Evolutionary conservation across 2,113 vertebrate genomes (phyloP).

Genomic region (Ophthalmolycus amberensis): DNA sequence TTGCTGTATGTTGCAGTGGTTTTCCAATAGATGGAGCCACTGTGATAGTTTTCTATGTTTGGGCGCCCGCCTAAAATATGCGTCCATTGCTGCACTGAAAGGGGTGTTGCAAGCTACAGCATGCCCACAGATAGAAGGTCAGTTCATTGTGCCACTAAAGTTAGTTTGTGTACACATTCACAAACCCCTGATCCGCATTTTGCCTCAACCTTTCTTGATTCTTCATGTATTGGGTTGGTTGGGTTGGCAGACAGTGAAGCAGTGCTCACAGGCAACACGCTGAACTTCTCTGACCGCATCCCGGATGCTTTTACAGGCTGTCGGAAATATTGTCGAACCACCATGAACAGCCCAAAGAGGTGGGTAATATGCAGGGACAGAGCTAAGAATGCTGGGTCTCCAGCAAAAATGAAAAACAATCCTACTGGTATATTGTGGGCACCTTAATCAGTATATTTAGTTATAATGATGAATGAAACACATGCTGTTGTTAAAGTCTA

Average conservation of each 20-base stretch:
- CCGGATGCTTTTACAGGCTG: neutral
- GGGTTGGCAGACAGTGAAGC: neutral
- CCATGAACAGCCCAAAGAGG: neutral
- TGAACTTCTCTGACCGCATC: slow-evolving; percentile 48
- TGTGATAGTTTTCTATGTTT: slow-evolving; percentile 17
- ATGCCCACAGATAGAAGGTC: neutral
- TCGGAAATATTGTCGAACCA: neutral
- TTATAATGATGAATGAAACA: neutral
- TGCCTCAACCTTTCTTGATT: neutral
- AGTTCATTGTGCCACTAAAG: neutral
- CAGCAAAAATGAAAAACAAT: neutral
- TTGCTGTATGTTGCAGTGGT: slow-evolving; percentile 1
- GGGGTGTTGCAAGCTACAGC: neutral
- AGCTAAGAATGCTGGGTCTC: neutral
- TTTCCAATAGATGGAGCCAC: slow-evolving; percentile 56
- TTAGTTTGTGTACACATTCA: neutral
- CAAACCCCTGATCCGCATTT: neutral
- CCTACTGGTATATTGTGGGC: neutral
- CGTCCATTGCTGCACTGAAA: too few relatives aligned
- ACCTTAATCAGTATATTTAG: neutral
- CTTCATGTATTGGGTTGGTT: neutral
- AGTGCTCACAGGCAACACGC: neutral
- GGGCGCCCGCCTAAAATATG: neutral
- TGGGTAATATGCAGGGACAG: neutral
- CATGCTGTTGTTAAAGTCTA: neutral